Conservation (phyloP, 2,888 invertebrate genomes). For the Diadegma fenestrale region DNA sequence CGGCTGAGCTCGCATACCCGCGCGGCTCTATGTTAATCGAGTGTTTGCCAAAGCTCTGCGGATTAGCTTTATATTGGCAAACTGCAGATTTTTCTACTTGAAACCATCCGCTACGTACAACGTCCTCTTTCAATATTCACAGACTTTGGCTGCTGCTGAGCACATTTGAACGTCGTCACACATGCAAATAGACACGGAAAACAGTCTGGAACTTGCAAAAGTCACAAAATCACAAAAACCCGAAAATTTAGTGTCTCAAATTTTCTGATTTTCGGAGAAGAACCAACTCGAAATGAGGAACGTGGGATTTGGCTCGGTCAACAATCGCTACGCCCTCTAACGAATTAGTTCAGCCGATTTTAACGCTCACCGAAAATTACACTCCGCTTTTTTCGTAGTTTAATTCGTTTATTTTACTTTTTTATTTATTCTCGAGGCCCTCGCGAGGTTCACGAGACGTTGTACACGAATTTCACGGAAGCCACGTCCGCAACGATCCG, state of each 20-base stretch:
- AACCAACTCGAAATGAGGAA: neutral
- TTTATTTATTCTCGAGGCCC: neutral
- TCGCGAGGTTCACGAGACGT: neutral
- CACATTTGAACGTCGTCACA: neutral
- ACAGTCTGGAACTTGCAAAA: neutral
- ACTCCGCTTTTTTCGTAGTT: neutral
- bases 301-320: neutral
- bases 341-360: constrained; percentile 10
- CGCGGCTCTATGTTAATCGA: constrained; percentile 55
- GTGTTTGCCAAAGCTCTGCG: constrained; percentile 45
- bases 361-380: neutral
- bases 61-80: constrained; percentile 21
- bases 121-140: constrained; percentile 57
- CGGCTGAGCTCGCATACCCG: neutral
- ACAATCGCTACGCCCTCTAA: neutral
- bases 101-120: constrained; percentile 24
- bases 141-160: neutral
- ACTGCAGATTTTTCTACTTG: constrained; percentile 13
- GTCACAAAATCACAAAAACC: neutral
- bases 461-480: neutral
- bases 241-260: neutral
- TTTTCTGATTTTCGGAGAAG: neutral
- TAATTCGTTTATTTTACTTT: neutral
- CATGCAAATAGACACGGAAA: neutral
- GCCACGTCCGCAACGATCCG: constrained; percentile 71